phyloP scores from a whole-genome alignment of 2,888 invertebrate genomes.

The Tachystola acroxantha region DNA sequence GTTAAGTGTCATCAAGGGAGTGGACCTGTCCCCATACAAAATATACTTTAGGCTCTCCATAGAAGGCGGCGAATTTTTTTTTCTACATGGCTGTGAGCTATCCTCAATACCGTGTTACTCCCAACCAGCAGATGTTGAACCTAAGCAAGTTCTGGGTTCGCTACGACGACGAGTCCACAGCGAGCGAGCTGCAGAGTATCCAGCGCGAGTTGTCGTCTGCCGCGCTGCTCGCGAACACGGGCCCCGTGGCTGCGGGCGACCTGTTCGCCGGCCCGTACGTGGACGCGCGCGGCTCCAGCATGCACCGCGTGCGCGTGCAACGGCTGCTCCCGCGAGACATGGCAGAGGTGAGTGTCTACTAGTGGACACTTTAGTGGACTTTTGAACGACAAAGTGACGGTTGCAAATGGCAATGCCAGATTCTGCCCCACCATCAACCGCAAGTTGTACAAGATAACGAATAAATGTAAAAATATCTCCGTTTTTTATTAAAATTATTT shows the following conservation, averaged over 20 bases:
- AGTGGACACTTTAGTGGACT: not conserved
- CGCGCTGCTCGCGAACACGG: conserved; percentile 30
- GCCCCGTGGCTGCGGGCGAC: conserved; percentile 50
- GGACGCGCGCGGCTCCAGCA: conserved; percentile 31
- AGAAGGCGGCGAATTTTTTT: no score
- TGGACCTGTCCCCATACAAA: no score
- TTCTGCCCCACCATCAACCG: no score
- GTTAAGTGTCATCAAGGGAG: no score
- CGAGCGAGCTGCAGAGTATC: conserved; percentile 30
- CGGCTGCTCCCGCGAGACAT: conserved; percentile 44
- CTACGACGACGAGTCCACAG: conserved; percentile 65
- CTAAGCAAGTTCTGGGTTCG: conserved; percentile 85
- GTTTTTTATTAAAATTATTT: no score
- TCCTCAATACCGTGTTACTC: no score
- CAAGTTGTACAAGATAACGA: no score
- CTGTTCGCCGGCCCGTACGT: conserved; percentile 79
- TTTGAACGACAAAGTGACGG: no score
- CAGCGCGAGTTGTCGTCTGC: conserved; percentile 35
- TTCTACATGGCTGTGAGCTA: no score
- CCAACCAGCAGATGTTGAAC: conserved; percentile 79
- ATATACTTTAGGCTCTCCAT: no score
- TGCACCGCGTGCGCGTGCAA: conserved; percentile 77
- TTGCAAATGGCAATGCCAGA: no score
- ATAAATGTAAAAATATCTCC: no score
- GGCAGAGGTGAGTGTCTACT: conserved; percentile 38